A percentile compares a stretch with the other conserved stretches of the same genome.
Conservation (phyloP, 2,113 vertebrate species). For the Aspidoscelis tigris region DNA sequence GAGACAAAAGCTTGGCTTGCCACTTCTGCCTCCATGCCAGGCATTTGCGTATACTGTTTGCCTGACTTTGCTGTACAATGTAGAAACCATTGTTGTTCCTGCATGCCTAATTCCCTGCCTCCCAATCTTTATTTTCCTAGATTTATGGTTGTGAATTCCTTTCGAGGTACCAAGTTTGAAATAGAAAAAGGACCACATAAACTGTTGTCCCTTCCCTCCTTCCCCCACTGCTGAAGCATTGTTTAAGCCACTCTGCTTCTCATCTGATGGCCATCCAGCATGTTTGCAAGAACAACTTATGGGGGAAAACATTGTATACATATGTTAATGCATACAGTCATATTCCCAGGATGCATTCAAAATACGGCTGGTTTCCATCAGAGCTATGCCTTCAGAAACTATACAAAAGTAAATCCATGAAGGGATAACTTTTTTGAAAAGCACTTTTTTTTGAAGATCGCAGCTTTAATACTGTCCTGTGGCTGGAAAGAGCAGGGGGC, state of each 20-base stretch:
- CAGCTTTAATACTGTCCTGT: slow-evolving; percentile 72
- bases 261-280: slow-evolving; percentile 70
- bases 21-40: slow-evolving; percentile 87
- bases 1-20: slow-evolving; percentile 83
- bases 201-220: slow-evolving; percentile 56
- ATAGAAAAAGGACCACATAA: slow-evolving; percentile 70
- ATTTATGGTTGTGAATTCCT: slow-evolving; percentile 78
- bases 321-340: background rate
- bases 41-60: slow-evolving; percentile 83
- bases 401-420: slow-evolving; percentile 53
- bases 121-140: slow-evolving; percentile 77
- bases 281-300: slow-evolving; percentile 68
- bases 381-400: slow-evolving; percentile 66
- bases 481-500: slow-evolving; percentile 53
- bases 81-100: slow-evolving; percentile 89
- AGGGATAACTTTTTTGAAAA: slow-evolving; percentile 42
- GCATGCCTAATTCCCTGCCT: slow-evolving; percentile 85
- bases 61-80: slow-evolving; percentile 90
- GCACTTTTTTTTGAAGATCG: slow-evolving; percentile 67
- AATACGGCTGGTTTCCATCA: slow-evolving; percentile 64
- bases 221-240: slow-evolving; percentile 70
- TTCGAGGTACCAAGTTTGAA: slow-evolving; percentile 74
- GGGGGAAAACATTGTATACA: slow-evolving; percentile 35
- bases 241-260: slow-evolving; percentile 75
- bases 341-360: slow-evolving; percentile 63